Percentiles rank a stretch among this genome's conserved stretches.
Conservation (phyloP, 2,113 vertebrate genomes). For the Columbina picui region DNA sequence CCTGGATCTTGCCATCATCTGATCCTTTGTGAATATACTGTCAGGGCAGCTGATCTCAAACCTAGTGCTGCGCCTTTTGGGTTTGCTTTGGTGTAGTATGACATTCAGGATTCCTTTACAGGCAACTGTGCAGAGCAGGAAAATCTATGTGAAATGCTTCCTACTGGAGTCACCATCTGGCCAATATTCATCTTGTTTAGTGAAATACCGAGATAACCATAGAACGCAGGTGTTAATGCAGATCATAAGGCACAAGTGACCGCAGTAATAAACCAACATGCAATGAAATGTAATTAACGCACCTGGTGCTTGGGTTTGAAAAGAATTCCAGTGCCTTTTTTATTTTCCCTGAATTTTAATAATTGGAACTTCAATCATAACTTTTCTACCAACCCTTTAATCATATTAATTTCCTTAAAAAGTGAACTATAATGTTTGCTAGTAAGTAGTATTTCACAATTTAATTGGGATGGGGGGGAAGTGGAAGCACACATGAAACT, state of each 20-base stretch:
- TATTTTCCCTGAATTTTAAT: conserved; percentile 19
- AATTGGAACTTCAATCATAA: neutral
- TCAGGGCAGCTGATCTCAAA: conserved; percentile 12
- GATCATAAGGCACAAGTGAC: conserved; percentile 70
- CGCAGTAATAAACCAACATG: conserved; percentile 63
- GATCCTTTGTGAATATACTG: neutral
- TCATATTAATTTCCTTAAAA: conserved; percentile 20
- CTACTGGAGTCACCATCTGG: conserved; percentile 79
- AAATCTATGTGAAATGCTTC: conserved; percentile 67
- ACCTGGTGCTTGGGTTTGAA: conserved; percentile 66
- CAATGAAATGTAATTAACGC: conserved; percentile 73
- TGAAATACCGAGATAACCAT: conserved; percentile 58
- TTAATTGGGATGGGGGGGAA: neutral
- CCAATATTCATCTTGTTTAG: conserved; percentile 75
- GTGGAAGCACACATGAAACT: neutral
- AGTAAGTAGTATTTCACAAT: neutral
- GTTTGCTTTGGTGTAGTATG: conserved; percentile 38
- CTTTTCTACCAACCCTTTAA: neutral
- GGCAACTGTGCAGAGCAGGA: conserved; percentile 44
- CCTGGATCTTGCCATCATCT: neutral
- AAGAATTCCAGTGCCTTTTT: conserved; percentile 36
- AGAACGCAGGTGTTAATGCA: conserved; percentile 73
- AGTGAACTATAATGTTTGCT: neutral
- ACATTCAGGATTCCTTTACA: conserved; percentile 79
- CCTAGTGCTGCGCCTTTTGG: neutral